Evolutionary conservation across 2,888 invertebrate genomes (phyloP).

Genomic region (Drosophila ezoana): DNA sequence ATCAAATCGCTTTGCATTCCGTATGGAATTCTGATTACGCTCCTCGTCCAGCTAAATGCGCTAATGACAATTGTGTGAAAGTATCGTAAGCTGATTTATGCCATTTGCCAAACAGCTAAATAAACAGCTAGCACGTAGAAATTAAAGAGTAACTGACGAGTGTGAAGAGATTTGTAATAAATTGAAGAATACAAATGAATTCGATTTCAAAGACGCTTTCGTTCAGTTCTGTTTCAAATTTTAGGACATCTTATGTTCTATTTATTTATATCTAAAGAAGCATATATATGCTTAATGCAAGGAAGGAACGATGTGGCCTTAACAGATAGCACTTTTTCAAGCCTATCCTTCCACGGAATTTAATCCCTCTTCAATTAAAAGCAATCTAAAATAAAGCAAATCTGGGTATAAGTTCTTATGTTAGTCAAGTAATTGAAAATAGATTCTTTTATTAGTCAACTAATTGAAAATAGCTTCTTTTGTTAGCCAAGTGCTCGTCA

Average conservation of each 20-base stretch:
- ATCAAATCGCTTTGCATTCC: conserved; percentile 54
- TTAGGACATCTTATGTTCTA: too few species aligned
- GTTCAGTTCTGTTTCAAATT: too few species aligned
- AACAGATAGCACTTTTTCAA: too few species aligned
- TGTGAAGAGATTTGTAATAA: neutral
- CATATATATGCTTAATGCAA: too few species aligned
- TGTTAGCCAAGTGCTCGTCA: neutral
- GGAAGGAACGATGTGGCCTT: too few species aligned
- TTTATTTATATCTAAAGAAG: too few species aligned
- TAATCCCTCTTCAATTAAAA: too few species aligned
- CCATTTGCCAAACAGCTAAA: conserved; percentile 24
- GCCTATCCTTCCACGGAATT: too few species aligned
- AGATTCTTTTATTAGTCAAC: too few species aligned
- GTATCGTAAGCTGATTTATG: conserved; percentile 57
- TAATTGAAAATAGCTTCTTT: too few species aligned
- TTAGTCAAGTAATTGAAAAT: neutral
- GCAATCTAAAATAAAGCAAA: too few species aligned
- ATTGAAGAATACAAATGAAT: neutral
- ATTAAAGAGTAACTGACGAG: neutral
- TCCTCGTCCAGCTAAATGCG: neutral
- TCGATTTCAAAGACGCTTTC: neutral
- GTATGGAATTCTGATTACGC: conserved; percentile 19
- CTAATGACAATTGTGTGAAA: conserved; percentile 50
- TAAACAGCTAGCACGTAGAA: neutral
- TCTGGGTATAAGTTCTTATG: too few species aligned